Conservation (phyloP, 1,140 invertebrate species). For the Drosophila ambigua region DNA sequence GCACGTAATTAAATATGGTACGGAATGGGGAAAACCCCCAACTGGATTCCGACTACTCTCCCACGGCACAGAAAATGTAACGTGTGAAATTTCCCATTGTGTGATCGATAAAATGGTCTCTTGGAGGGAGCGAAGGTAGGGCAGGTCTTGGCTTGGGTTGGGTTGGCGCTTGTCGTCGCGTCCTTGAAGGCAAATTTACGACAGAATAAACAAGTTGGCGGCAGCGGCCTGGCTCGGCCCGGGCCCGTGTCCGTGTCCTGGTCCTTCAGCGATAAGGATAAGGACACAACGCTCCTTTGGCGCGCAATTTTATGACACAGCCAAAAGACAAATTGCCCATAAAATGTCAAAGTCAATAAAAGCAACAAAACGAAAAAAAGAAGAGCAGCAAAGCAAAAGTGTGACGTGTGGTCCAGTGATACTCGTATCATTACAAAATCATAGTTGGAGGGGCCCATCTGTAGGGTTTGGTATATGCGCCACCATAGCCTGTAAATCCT, state of each 20-base stretch:
- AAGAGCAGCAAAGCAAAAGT: not conserved
- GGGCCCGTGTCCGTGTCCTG: constrained; percentile 17
- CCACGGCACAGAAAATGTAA: constrained; percentile 15
- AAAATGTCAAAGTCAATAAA: constrained; percentile 61
- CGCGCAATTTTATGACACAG: constrained; percentile 66
- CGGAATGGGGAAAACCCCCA: not conserved
- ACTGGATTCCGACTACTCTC: not conserved
- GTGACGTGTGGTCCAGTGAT: constrained; percentile 34
- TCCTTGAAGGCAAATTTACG: constrained; percentile 77
- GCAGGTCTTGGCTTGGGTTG: constrained; percentile 13
- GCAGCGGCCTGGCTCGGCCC: constrained; percentile 12
- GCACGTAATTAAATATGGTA: constrained; percentile 48
- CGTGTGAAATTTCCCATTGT: constrained; percentile 79
- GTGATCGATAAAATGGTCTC: constrained; percentile 72
- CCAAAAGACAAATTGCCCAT: constrained; percentile 69
- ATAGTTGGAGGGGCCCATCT: constrained; percentile 3
- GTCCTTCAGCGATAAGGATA: constrained; percentile 60
- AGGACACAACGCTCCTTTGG: constrained; percentile 36
- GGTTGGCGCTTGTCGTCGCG: constrained; percentile 26
- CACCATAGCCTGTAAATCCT: constrained; percentile 26
- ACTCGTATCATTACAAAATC: constrained; percentile 10
- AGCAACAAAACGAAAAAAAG: constrained; percentile 1
- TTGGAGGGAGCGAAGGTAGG: constrained; percentile 9
- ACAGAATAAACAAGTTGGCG: constrained; percentile 77
- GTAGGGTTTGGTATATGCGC: not conserved